A percentile compares a stretch with the other conserved stretches of the same genome.
Conservation (phyloP, 2,113 vertebrate genomes). For the Paracanthobrama guichenoti region DNA sequence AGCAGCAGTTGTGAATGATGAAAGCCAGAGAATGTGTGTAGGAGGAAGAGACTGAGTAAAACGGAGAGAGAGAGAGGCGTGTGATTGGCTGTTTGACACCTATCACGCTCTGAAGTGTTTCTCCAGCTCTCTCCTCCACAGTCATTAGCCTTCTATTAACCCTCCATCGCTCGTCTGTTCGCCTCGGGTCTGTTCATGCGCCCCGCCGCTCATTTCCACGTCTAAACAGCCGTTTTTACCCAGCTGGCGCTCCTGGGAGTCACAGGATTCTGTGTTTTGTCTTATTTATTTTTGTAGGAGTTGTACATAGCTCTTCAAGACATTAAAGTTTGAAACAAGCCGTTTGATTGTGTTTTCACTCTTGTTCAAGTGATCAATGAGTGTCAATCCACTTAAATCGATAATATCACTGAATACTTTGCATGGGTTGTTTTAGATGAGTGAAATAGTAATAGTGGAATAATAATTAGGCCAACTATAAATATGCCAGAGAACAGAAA, state of each 20-base stretch:
- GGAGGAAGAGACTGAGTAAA: slow-evolving; percentile 27
- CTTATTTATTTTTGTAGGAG: slow-evolving; percentile 2
- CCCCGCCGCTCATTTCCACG: slow-evolving; percentile 8
- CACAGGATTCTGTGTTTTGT: neutral
- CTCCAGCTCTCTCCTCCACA: slow-evolving; percentile 72
- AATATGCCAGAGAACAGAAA: neutral
- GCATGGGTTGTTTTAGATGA: neutral
- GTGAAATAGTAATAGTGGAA: neutral
- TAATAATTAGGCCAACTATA: neutral
- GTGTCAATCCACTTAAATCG: no score
- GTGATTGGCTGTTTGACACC: slow-evolving; percentile 71
- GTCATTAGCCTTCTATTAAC: slow-evolving; percentile 80
- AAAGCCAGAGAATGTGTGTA: slow-evolving; percentile 45
- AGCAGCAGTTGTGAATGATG: slow-evolving; percentile 50
- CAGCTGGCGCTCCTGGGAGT: neutral
- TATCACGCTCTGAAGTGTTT: slow-evolving; percentile 73
- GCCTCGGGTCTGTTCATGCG: neutral
- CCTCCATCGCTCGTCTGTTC: slow-evolving; percentile 72
- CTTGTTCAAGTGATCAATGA: neutral
- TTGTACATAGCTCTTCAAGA: neutral
- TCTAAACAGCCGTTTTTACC: neutral
- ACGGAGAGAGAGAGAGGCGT: slow-evolving; percentile 47
- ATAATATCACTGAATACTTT: no score
- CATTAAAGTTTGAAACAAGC: neutral
- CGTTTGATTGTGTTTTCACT: neutral